Evolutionary conservation across 2,113 vertebrate species (phyloP).

Genomic region (Symphodus melops): DNA sequence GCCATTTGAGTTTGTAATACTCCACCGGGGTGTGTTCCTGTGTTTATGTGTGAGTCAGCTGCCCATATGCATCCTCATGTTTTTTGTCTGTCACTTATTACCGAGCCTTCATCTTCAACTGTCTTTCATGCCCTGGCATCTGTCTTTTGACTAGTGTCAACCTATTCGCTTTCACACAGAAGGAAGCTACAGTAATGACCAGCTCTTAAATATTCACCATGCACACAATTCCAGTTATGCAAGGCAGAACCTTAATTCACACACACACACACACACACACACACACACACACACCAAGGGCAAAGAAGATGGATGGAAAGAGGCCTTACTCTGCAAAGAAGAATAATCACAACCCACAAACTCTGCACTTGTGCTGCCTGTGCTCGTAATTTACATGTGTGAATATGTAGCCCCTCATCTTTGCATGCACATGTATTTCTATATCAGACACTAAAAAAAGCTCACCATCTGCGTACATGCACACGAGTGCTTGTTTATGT

Average conservation of each 20-base stretch:
- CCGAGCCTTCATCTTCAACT: slow-evolving; percentile 4
- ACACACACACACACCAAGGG: background rate
- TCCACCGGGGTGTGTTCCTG: background rate
- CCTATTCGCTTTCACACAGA: slow-evolving; percentile 16
- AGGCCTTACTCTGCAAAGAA: slow-evolving; percentile 12
- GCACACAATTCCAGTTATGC: background rate
- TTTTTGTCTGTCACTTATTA: slow-evolving; percentile 9
- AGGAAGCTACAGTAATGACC: slow-evolving; percentile 38
- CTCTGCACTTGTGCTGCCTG: slow-evolving; percentile 1
- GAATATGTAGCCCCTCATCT: background rate
- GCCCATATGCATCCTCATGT: background rate
- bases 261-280: background rate
- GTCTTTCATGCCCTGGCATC: slow-evolving; percentile 1
- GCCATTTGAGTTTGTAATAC: slow-evolving; percentile 32
- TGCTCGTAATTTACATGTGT: slow-evolving; percentile 9
- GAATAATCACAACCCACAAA: slow-evolving; percentile 14
- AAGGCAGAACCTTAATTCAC: background rate
- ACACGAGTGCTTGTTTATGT: slow-evolving; percentile 14
- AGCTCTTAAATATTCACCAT: slow-evolving; percentile 21
- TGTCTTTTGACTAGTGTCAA: background rate
- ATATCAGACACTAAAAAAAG: background rate
- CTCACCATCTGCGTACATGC: background rate
- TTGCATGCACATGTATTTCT: background rate
- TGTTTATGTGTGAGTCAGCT: background rate
- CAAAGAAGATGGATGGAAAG: slow-evolving; percentile 22